Conservation (phyloP, 2,888 invertebrate species). For the Rhynchonema sp. region DNA sequence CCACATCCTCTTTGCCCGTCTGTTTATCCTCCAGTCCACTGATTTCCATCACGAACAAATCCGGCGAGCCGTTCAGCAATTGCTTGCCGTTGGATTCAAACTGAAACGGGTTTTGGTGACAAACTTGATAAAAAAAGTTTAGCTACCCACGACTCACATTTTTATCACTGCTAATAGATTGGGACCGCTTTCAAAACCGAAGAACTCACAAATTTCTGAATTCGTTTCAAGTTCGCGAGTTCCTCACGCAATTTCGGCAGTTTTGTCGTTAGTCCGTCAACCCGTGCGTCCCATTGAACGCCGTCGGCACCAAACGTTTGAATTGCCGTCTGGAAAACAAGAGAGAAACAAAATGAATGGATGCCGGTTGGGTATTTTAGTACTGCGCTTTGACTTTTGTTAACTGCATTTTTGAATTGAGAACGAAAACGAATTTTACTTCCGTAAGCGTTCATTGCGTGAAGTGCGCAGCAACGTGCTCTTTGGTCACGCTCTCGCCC, state of each 20-base stretch:
- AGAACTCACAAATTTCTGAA: not conserved
- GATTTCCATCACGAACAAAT: not conserved
- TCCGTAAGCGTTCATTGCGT: no score
- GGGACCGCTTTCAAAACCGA: no score
- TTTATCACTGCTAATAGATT: not conserved
- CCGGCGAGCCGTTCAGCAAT: not conserved
- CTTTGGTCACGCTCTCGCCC: no score
- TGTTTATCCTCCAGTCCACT: not conserved
- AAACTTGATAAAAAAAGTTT: not conserved
- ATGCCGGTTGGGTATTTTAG: no score
- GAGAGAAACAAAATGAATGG: not conserved
- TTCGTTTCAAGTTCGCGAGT: not conserved
- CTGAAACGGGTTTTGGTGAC: not conserved
- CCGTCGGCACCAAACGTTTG: not conserved
- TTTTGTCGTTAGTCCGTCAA: not conserved
- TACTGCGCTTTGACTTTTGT: no score
- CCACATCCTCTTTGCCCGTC: no score
- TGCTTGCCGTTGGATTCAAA: not conserved
- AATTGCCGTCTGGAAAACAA: not conserved
- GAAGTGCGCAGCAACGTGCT: no score
- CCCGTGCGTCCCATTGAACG: not conserved
- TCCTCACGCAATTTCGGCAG: not conserved
- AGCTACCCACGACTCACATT: not conserved
- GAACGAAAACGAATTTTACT: no score
- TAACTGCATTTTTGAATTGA: no score